These are phyloP conservation scores for Macaria liturata DNA, from an alignment of 2,888 invertebrate genomes.

Conservation along the genomic window DNA sequence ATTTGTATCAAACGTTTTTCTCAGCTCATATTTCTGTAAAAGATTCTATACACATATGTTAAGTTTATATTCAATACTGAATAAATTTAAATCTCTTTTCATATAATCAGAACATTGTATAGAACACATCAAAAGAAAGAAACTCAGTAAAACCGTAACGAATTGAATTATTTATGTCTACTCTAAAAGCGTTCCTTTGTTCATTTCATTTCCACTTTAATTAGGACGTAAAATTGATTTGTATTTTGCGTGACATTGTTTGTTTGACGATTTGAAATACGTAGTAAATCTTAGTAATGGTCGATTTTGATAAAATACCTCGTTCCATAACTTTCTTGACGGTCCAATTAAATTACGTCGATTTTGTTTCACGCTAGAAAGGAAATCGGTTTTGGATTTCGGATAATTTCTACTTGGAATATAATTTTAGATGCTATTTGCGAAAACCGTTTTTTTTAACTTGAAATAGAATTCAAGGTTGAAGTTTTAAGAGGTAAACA, in stretches of 20 bases:
- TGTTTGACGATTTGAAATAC: constrained; percentile 34
- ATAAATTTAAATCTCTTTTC: too few relatives aligned
- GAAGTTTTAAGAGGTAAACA: too few relatives aligned
- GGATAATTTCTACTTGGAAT: neutral
- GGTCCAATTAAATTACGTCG: constrained; percentile 7
- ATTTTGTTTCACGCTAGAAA: neutral
- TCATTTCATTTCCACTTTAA: constrained; percentile 41
- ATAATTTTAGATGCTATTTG: too few relatives aligned
- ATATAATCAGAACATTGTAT: neutral
- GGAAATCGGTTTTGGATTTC: constrained; percentile 2
- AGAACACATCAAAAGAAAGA: constrained; percentile 13
- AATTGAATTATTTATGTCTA: constrained; percentile 37
- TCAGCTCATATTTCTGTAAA: too few relatives aligned
- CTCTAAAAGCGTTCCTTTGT: constrained; percentile 49
- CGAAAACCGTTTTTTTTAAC: too few relatives aligned
- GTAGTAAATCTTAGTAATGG: constrained; percentile 25
- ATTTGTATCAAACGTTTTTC: too few relatives aligned
- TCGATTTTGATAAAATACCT: constrained; percentile 16
- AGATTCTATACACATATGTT: too few relatives aligned
- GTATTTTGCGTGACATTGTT: constrained; percentile 41
- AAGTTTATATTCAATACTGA: too few relatives aligned
- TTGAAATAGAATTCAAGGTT: too few relatives aligned
- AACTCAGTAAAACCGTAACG: constrained; percentile 20
- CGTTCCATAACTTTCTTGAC: constrained; percentile 9
- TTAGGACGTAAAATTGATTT: constrained; percentile 45